These are phyloP conservation scores for Parambassis ranga DNA, from an alignment of 2,797 vertebrate genomes.

Conservation along the genomic window DNA sequence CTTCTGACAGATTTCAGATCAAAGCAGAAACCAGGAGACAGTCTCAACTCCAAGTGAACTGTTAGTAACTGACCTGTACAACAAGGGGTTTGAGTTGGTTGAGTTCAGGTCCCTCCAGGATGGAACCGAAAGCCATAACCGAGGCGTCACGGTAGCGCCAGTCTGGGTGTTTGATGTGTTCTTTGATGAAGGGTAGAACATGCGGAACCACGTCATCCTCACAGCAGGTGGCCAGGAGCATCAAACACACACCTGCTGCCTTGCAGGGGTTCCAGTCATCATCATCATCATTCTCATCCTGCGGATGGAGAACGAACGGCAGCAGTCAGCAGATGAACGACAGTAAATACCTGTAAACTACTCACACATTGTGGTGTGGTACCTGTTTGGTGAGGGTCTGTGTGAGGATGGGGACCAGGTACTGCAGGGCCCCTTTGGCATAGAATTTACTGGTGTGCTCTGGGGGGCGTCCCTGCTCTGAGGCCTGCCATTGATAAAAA, in stretches of 20 bases:
- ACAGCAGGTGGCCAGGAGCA: slow-evolving; percentile 96
- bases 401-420: slow-evolving; percentile 96
- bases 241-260: slow-evolving; percentile 95
- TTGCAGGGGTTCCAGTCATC: slow-evolving; percentile 99
- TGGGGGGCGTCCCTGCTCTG: slow-evolving; percentile 95
- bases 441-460: slow-evolving; percentile 99
- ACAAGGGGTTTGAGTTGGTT: slow-evolving; percentile 96
- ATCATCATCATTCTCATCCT: slow-evolving; percentile 97
- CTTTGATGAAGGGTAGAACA: slow-evolving; percentile 97
- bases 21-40: too few species aligned
- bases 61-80: slow-evolving; percentile 65
- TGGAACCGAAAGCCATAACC: slow-evolving; percentile 97
- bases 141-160: slow-evolving; percentile 96
- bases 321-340: background rate
- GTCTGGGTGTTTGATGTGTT: slow-evolving; percentile 93
- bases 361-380: too few species aligned
- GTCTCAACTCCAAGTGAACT: background rate
- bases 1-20: too few species aligned
- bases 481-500: slow-evolving; percentile 80
- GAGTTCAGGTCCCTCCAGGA: slow-evolving; percentile 95
- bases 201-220: slow-evolving; percentile 98
- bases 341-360: too few species aligned
- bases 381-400: slow-evolving; percentile 98
- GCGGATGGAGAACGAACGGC: background rate
- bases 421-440: slow-evolving; percentile 97